phyloP scores from a whole-genome alignment of 2,113 vertebrate genomes.

The Forbesichthys agassizii region DNA sequence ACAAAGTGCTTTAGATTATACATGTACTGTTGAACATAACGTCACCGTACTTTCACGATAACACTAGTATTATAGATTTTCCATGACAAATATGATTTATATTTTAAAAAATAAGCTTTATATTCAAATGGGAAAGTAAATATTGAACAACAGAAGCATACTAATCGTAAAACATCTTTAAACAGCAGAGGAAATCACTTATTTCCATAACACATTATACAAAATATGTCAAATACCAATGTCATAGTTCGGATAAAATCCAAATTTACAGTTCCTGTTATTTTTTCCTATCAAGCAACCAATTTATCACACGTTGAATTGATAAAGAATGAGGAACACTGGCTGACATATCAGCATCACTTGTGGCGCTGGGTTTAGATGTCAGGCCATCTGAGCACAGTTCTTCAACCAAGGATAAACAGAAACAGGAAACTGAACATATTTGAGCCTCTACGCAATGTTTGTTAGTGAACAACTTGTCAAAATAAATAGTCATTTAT shows the following conservation, averaged over 20 bases:
- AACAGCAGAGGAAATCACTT: constrained; percentile 59
- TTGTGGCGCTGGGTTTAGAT: constrained; percentile 62
- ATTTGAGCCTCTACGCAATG: not conserved
- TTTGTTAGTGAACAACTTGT: not conserved
- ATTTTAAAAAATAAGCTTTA: constrained; percentile 3
- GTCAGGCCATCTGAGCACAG: constrained; percentile 45
- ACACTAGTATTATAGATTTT: not conserved
- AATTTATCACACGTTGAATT: constrained; percentile 68
- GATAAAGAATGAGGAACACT: constrained; percentile 65
- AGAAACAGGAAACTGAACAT: constrained; percentile 58
- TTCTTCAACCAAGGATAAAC: constrained; percentile 57
- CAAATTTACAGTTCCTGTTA: constrained; percentile 81
- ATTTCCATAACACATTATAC: constrained; percentile 42
- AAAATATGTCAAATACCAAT: constrained; percentile 65
- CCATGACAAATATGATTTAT: not conserved
- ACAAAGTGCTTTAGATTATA: not conserved
- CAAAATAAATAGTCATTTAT: not conserved
- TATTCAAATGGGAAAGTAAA: constrained; percentile 9
- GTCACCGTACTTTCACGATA: not conserved
- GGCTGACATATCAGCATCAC: constrained; percentile 64
- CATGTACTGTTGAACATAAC: not conserved
- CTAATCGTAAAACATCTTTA: constrained; percentile 19
- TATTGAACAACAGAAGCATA: constrained; percentile 15
- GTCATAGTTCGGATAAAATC: constrained; percentile 60
- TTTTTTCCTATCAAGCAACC: constrained; percentile 74